phyloP scores from a whole-genome alignment of 2,888 invertebrate genomes.

The Polydrusus tereticollis region DNA sequence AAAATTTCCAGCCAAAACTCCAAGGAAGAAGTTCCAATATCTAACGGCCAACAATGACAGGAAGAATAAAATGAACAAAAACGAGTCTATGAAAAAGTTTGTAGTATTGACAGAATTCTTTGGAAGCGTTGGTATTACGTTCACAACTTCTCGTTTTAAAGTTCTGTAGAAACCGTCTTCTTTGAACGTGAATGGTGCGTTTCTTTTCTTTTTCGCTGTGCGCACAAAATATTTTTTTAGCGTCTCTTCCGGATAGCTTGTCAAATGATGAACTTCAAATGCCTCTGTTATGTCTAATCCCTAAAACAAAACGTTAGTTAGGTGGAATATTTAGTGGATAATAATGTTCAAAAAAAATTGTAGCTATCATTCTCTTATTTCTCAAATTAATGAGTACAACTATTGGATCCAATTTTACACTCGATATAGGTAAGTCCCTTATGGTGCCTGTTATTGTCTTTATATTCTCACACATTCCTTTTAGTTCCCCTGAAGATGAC shows the following conservation, averaged over 20 bases:
- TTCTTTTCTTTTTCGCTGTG: conserved; percentile 74
- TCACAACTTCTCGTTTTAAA: conserved; percentile 73
- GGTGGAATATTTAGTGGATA: neutral
- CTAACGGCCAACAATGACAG: conserved; percentile 57
- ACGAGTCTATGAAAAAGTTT: conserved; percentile 65
- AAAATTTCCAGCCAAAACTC: conserved; percentile 70
- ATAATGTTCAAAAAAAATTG: neutral
- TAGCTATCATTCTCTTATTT: too few species aligned
- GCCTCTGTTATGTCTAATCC: conserved; percentile 87
- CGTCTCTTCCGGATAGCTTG: conserved; percentile 68
- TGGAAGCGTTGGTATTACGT: conserved; percentile 67
- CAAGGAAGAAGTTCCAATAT: conserved; percentile 65
- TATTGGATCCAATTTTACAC: too few species aligned
- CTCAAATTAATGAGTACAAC: too few species aligned
- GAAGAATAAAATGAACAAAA: conserved; percentile 61
- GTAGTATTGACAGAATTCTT: conserved; percentile 62
- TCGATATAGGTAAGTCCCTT: too few species aligned
- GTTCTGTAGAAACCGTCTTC: conserved; percentile 82
- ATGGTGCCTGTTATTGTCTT: too few species aligned
- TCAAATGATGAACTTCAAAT: conserved; percentile 81
- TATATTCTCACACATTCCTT: too few species aligned
- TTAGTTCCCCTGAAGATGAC: too few species aligned
- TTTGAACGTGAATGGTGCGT: conserved; percentile 80
- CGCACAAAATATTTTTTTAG: conserved; percentile 77
- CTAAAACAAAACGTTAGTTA: too few species aligned